Evolutionary conservation across 2,888 invertebrate species (phyloP).

Genomic region (Corbicula japonica): DNA sequence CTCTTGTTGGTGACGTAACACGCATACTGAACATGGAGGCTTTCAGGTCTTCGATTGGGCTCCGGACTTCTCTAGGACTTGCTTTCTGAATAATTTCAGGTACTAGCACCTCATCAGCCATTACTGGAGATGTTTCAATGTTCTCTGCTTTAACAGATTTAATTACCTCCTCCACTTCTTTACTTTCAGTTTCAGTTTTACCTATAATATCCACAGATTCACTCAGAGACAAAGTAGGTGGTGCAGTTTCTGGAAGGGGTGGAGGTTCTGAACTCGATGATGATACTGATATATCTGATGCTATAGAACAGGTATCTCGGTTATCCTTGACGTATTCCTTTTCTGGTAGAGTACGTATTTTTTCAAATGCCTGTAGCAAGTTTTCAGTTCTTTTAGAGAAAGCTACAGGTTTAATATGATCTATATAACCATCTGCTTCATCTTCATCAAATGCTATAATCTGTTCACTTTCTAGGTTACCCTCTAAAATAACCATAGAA

Average conservation of each 20-base stretch:
- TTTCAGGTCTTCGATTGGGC: slow-evolving; percentile 57
- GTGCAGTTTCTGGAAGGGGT: slow-evolving; percentile 74
- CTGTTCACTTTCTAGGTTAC: not conserved
- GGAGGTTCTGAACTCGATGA: slow-evolving; percentile 74
- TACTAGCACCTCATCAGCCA: slow-evolving; percentile 21
- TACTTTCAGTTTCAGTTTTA: slow-evolving; percentile 9
- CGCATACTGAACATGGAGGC: slow-evolving; percentile 65
- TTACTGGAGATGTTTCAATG: slow-evolving; percentile 26
- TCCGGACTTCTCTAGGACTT: slow-evolving; percentile 40
- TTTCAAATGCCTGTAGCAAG: slow-evolving; percentile 51
- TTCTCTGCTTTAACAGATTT: not conserved
- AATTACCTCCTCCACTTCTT: slow-evolving; percentile 22
- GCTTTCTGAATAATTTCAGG: slow-evolving; percentile 38
- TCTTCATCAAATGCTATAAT: slow-evolving; percentile 12
- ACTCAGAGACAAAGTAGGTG: slow-evolving; percentile 67
- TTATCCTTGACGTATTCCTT: slow-evolving; percentile 46
- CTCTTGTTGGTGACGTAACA: slow-evolving; percentile 57
- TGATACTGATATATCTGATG: slow-evolving; percentile 71
- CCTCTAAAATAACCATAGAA: not conserved
- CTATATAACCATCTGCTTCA: slow-evolving; percentile 44
- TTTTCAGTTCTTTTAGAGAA: slow-evolving; percentile 47
- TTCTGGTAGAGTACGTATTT: slow-evolving; percentile 37
- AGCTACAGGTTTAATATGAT: slow-evolving; percentile 43
- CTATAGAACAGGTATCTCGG: slow-evolving; percentile 66
- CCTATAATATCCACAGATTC: slow-evolving; percentile 40